phyloP scores from a whole-genome alignment of 2,113 vertebrate genomes.

The Grammomys dolichurus region DNA sequence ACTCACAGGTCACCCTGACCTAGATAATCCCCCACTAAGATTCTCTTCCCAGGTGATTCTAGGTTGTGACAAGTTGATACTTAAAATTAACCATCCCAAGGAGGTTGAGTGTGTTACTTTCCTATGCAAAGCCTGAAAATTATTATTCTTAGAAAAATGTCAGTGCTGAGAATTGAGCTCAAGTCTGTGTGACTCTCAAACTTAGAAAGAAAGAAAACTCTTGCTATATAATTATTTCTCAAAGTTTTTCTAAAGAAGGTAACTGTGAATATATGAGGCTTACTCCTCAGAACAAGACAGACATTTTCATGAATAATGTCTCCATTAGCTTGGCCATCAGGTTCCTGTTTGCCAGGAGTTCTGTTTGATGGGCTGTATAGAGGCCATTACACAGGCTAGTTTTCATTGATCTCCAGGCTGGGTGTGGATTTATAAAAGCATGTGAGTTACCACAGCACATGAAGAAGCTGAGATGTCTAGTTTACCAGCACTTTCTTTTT shows the following conservation, averaged over 20 bases:
- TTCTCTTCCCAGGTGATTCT: not conserved
- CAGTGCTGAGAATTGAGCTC: not conserved
- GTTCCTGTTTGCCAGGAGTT: not conserved
- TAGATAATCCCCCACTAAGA: not conserved
- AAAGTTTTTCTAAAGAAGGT: not conserved
- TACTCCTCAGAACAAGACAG: not conserved
- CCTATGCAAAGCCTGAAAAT: not conserved
- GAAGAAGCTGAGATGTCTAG: not conserved
- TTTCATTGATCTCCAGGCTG: not conserved
- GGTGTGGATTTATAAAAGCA: conserved; percentile 1
- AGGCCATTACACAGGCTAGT: not conserved
- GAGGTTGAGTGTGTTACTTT: not conserved
- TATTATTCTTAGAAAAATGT: not conserved
- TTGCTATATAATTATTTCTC: not conserved
- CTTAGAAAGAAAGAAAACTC: not conserved
- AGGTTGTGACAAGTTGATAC: not conserved
- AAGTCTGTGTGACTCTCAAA: not conserved
- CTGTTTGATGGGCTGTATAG: not conserved
- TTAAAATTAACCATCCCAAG: not conserved
- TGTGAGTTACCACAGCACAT: not conserved
- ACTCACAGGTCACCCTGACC: not conserved
- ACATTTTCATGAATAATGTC: conserved; percentile 32
- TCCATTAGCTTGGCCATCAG: conserved; percentile 1
- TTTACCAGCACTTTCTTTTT: not conserved
- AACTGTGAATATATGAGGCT: not conserved